These are phyloP conservation scores for Yponomeuta cagnagella DNA, from an alignment of 2,888 invertebrate species.

Conservation along the genomic window DNA sequence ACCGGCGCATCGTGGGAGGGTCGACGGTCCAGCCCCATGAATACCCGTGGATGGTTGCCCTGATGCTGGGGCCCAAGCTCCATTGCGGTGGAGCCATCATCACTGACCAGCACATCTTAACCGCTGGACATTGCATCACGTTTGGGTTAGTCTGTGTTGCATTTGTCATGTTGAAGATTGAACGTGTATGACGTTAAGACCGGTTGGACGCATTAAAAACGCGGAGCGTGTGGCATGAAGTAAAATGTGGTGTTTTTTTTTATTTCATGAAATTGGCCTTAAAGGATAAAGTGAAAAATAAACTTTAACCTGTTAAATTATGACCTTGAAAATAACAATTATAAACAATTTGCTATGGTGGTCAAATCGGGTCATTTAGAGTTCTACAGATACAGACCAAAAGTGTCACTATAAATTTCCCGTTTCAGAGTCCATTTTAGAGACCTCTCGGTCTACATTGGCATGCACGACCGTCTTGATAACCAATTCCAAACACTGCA, in stretches of 20 bases:
- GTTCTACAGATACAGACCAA: too few relatives aligned
- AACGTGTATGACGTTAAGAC: too few relatives aligned
- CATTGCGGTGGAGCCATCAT: constrained; percentile 77
- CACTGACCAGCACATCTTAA: constrained; percentile 70
- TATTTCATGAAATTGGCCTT: too few relatives aligned
- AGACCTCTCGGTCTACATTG: constrained; percentile 60
- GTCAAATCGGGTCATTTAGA: too few relatives aligned
- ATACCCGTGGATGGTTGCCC: constrained; percentile 75
- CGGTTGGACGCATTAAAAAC: too few relatives aligned
- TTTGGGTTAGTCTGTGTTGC: constrained; percentile 52
- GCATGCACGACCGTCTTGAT: constrained; percentile 69
- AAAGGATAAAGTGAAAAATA: too few relatives aligned
- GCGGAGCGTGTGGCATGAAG: too few relatives aligned
- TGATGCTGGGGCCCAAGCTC: constrained; percentile 59
- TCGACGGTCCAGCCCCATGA: constrained; percentile 61
- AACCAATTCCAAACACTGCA: constrained; percentile 36
- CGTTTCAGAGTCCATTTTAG: constrained; percentile 49
- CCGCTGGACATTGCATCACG: constrained; percentile 76
- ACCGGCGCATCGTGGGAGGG: constrained; percentile 74
- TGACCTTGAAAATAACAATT: too few relatives aligned
- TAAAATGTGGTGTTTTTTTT: too few relatives aligned
- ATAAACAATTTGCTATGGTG: neutral
- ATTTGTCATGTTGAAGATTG: too few relatives aligned
- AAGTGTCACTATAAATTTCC: neutral
- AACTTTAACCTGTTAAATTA: too few relatives aligned